phyloP scores from a whole-genome alignment of 1,140 invertebrate genomes.

The Subanguina moxae region DNA sequence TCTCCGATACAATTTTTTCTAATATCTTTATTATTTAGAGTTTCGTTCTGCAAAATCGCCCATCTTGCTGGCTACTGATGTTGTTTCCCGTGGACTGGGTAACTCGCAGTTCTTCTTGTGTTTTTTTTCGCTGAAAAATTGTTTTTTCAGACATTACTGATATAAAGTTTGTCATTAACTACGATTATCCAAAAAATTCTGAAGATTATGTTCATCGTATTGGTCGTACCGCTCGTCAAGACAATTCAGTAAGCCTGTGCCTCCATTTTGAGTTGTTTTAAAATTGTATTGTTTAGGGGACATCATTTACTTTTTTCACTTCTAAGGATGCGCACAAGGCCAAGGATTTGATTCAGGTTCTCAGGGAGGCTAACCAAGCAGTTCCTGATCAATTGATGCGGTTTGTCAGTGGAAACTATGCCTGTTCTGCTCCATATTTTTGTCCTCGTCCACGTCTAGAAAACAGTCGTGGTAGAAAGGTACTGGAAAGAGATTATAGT shows the following conservation, averaged over 20 bases:
- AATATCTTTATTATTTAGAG: constrained; percentile 69
- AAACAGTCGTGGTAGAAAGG: too few relatives aligned
- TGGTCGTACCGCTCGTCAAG: constrained; percentile 86
- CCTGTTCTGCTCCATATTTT: too few relatives aligned
- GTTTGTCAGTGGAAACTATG: too few relatives aligned
- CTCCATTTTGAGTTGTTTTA: background rate
- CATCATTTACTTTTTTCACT: constrained; percentile 97
- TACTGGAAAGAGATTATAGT: too few relatives aligned
- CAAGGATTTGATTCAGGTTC: constrained; percentile 43
- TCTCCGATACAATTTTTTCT: background rate
- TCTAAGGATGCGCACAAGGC: constrained; percentile 69
- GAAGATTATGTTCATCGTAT: constrained; percentile 89
- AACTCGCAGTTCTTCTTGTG: constrained; percentile 51
- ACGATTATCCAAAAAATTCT: constrained; percentile 82
- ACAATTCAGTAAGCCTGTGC: constrained; percentile 62
- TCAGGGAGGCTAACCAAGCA: constrained; percentile 49
- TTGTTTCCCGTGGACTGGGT: constrained; percentile 81
- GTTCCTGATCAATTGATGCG: constrained; percentile 32
- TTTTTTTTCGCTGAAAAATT: background rate
- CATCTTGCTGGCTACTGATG: constrained; percentile 89
- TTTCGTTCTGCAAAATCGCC: constrained; percentile 77
- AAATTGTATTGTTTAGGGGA: constrained; percentile 66
- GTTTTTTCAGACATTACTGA: constrained; percentile 85
- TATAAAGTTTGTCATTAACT: constrained; percentile 98
- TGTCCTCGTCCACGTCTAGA: too few relatives aligned